These are phyloP conservation scores for Ormyrus pomaceus DNA, from an alignment of 2,888 invertebrate species.

Conservation along the genomic window DNA sequence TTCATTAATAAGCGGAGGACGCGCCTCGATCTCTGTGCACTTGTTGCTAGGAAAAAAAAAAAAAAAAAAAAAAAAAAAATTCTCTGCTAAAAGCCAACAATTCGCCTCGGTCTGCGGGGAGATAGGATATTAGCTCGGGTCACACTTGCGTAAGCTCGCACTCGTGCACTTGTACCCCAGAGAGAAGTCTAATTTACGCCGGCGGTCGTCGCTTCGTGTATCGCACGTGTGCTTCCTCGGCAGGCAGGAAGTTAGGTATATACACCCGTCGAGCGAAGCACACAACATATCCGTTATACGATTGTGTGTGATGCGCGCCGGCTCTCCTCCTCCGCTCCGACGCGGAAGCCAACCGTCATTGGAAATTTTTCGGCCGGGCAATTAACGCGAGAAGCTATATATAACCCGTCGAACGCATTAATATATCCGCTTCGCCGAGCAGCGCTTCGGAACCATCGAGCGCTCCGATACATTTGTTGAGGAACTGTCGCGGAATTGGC, in stretches of 20 bases:
- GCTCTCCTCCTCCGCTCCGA: neutral
- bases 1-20: too few species aligned
- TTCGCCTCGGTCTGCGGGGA: too few species aligned
- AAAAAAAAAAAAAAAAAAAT: too few species aligned
- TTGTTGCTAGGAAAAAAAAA: too few species aligned
- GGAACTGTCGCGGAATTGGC: too few species aligned
- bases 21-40: too few species aligned
- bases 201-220: slow-evolving; percentile 15
- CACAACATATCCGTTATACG: neutral
- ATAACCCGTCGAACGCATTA: neutral
- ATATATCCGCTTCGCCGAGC: neutral
- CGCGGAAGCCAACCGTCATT: too few species aligned
- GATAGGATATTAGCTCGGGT: too few species aligned
- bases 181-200: slow-evolving; percentile 28
- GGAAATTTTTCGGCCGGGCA: slow-evolving; percentile 20
- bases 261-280: neutral
- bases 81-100: too few species aligned
- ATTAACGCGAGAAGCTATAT: slow-evolving; percentile 20
- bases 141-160: slow-evolving; percentile 57
- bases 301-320: neutral
- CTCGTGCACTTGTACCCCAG: slow-evolving; percentile 63
- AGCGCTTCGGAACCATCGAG: too few species aligned
- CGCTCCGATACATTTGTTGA: too few species aligned
- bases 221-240: slow-evolving; percentile 31
- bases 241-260: slow-evolving; percentile 12